Base-by-base conservation (phyloP, 92 coral and sea anemone species). In the Phenganax stokvisi region DNA sequence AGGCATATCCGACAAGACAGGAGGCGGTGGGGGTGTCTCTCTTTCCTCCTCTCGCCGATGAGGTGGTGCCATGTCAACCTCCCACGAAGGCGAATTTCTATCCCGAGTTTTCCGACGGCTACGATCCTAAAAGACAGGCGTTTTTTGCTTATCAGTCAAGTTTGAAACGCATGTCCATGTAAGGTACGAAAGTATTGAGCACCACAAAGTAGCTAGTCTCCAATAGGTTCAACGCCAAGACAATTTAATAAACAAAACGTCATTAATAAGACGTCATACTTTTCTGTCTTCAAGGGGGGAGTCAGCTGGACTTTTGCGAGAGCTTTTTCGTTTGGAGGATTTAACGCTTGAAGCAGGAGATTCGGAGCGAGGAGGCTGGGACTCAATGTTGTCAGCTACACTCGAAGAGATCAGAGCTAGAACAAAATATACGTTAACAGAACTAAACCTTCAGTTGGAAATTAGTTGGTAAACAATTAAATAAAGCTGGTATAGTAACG, bases 31-130 rank as follows among this genome's bases (percentile, higher is more conserved):
- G 56, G 66, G 25, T 76, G 82, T 80, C 61, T 78, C 63, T 10
- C 75, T 77, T 12, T 83, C 88, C 20, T 72, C 47, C 51, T 71
- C 86, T 16, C 84, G 64, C 61, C 66, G 76, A 8, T 61, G 75
- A 9, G 80, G 68, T 53, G 85, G 85, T 55, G 76, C 78, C 85
- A 80, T 72, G 3, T 83, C 84, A 44, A 66, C 75, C 57, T 60
- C 85, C 75, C 88, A 85, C 74, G 71, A 85, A 51, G 65, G 85
- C 63, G 76, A 85, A 51, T 30, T 83, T 62, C 47, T 79, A 47
- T 51, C 71, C 61, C 69, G 81, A 71, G 72, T 25, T 73, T 73
- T 83, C 77, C 31, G 85, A 6, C 88, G 83, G 62, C 72, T 77
- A 76, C 78, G 78, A 3, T 74, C 79, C 79, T 74, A 31, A 12